A percentile compares a stretch with the other conserved stretches of the same genome.
phyloP scores from a whole-genome alignment of 2,888 invertebrate species.

The Philopedon plagiatum region DNA sequence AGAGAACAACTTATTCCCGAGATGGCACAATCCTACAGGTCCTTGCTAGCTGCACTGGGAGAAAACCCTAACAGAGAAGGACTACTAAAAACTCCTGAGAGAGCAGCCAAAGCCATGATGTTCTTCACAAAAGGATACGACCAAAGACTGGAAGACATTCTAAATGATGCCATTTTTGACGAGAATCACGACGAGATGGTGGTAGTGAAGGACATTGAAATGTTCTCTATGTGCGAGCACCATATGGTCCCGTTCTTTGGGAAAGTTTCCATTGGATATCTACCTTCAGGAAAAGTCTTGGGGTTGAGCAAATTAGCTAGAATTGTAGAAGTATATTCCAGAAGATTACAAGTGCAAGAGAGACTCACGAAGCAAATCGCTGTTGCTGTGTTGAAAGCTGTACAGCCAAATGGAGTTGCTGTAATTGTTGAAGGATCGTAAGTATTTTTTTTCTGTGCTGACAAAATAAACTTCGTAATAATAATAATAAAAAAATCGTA shows the following conservation, averaged over 20 bases:
- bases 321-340: constrained; percentile 97
- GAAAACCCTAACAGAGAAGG: constrained; percentile 95
- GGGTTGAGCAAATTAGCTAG: constrained; percentile 98
- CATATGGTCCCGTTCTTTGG: constrained; percentile 99
- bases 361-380: constrained; percentile 98
- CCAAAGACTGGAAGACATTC: constrained; percentile 92
- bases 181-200: constrained; percentile 99
- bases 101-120: constrained; percentile 98
- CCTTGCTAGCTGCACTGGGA: constrained; percentile 87
- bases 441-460: constrained; percentile 72
- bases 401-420: constrained; percentile 97
- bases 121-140: constrained; percentile 99
- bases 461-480: too few species aligned
- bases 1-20: constrained; percentile 90
- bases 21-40: constrained; percentile 89
- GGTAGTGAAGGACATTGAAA: constrained; percentile 99
- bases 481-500: too few species aligned
- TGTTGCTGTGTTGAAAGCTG: constrained; percentile 95
- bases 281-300: constrained; percentile 97
- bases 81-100: constrained; percentile 94
- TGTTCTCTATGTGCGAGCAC: constrained; percentile 99
- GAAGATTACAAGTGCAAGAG: constrained; percentile 98
- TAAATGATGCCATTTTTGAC: constrained; percentile 98
- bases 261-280: constrained; percentile 98
- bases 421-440: constrained; percentile 99